Conservation (phyloP, 2,797 vertebrate genomes). For the Erpetoichthys calabaricus region DNA sequence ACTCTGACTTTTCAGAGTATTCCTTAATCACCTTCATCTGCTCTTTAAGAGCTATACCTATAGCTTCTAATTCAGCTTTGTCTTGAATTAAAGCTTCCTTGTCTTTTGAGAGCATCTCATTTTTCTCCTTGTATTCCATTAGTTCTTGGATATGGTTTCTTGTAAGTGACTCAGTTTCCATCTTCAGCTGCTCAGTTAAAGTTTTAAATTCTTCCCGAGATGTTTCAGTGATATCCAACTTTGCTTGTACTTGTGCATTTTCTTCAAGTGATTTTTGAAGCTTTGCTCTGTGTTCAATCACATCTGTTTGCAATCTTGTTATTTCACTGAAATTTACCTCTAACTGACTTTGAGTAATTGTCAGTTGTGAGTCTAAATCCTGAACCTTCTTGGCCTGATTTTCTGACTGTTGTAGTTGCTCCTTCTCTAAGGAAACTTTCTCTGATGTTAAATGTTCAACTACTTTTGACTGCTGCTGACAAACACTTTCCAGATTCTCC, state of each 20-base stretch:
- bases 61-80: conserved; percentile 37
- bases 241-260: conserved; percentile 46
- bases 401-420: conserved; percentile 17
- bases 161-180: conserved; percentile 59
- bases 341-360: conserved; percentile 53
- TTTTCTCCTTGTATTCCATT: conserved; percentile 49
- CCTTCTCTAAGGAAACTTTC: conserved; percentile 39
- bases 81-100: conserved; percentile 31
- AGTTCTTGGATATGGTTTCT: conserved; percentile 61
- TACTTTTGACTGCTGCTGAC: conserved; percentile 31
- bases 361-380: conserved; percentile 40
- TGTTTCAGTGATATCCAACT: conserved; percentile 44
- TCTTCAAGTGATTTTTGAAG: conserved; percentile 46
- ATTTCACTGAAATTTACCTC: conserved; percentile 54
- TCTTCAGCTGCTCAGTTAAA: conserved; percentile 64
- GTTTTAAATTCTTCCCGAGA: conserved; percentile 53
- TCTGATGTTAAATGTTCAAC: conserved; percentile 50
- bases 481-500: conserved; percentile 40
- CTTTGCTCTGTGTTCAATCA: conserved; percentile 50
- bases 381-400: conserved; percentile 27
- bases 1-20: conserved; percentile 39
- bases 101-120: conserved; percentile 38
- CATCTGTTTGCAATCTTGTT: conserved; percentile 53
- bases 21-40: conserved; percentile 48
- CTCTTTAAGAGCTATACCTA: conserved; percentile 37